Conservation (phyloP, 2,797 vertebrate genomes). For the Intellagama lesueurii region DNA sequence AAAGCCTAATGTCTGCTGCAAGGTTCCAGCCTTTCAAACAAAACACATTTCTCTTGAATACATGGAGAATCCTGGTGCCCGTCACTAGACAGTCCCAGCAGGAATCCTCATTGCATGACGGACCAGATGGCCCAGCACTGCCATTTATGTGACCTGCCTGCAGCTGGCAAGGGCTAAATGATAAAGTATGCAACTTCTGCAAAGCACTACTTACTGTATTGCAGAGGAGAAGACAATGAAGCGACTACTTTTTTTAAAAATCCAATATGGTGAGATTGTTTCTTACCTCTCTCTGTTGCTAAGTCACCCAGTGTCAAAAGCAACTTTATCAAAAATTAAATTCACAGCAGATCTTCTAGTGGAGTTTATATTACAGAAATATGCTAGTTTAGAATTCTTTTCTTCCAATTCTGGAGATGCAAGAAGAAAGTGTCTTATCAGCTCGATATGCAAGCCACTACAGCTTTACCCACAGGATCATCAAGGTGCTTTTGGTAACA, state of each 20-base stretch:
- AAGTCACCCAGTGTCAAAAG: background rate
- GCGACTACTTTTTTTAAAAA: background rate
- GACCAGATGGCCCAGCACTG: background rate
- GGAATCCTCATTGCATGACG: background rate
- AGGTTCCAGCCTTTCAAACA: background rate
- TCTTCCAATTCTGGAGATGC: slow-evolving; percentile 25
- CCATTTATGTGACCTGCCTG: background rate
- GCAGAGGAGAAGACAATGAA: background rate
- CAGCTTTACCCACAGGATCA: slow-evolving; percentile 39
- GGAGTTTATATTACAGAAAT: slow-evolving; percentile 19
- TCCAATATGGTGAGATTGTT: background rate
- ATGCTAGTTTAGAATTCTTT: slow-evolving; percentile 9
- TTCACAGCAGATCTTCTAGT: background rate
- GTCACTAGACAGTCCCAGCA: background rate
- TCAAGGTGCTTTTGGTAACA: slow-evolving; percentile 37
- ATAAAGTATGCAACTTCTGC: background rate
- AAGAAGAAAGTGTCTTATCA: slow-evolving; percentile 31
- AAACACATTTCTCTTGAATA: background rate
- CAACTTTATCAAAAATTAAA: background rate
- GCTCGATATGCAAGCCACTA: slow-evolving; percentile 18
- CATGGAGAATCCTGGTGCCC: background rate
- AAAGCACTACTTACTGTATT: background rate
- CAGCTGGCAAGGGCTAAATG: background rate
- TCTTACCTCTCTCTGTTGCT: background rate
- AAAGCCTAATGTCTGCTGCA: background rate